Conservation (phyloP, 1,140 invertebrate species). For the Bactericera cockerelli region DNA sequence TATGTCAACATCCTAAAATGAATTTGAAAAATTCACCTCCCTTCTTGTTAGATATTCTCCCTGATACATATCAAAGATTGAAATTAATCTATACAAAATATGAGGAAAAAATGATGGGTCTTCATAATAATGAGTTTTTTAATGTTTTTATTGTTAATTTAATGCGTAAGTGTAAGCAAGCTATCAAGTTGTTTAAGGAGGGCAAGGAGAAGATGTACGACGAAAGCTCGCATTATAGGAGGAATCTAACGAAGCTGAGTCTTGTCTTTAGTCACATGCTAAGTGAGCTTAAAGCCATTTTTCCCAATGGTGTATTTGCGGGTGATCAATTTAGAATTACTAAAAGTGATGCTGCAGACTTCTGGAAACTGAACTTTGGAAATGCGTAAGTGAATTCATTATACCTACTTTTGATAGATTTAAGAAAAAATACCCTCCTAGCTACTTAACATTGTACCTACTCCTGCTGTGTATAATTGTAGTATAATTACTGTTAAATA, state of each 20-base stretch:
- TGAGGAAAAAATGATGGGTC: constrained; percentile 78
- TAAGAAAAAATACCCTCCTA: not conserved
- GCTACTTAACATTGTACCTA: too few relatives aligned
- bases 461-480: too few relatives aligned
- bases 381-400: constrained; percentile 59
- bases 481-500: too few relatives aligned
- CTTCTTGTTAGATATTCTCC: constrained; percentile 97
- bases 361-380: constrained; percentile 92
- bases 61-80: constrained; percentile 95
- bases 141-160: constrained; percentile 96
- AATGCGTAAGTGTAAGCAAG: constrained; percentile 96
- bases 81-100: constrained; percentile 88
- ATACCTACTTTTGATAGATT: not conserved
- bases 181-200: constrained; percentile 95
- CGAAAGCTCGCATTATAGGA: constrained; percentile 83
- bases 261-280: constrained; percentile 99
- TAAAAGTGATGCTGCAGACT: constrained; percentile 96
- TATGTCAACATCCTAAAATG: constrained; percentile 97
- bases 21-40: constrained; percentile 99
- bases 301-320: constrained; percentile 87
- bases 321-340: constrained; percentile 97
- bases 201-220: constrained; percentile 99
- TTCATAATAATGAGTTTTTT: constrained; percentile 94
- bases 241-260: constrained; percentile 94
- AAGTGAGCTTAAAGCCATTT: constrained; percentile 95